Base-by-base conservation (phyloP, 2,888 invertebrate species). In the Chironomus riparius region DNA sequence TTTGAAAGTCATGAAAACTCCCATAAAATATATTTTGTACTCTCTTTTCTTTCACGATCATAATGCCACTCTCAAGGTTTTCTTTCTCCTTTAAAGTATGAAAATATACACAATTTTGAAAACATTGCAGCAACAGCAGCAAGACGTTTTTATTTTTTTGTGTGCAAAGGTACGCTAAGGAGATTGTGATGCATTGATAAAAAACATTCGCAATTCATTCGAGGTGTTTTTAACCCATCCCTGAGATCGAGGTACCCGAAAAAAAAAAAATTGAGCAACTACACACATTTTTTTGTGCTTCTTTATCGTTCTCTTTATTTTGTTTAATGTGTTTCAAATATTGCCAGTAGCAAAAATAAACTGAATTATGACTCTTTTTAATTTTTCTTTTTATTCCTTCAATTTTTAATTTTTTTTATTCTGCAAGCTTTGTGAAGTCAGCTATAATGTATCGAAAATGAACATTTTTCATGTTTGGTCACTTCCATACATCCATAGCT, bases 1-100 rank as follows among this genome's bases (percentile, higher is more conserved):
- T 73, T 73, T 62, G 65, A 73, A 70, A 73, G 73, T 65, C 73
- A 73, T 65, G 65, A 73, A 73, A 73, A 62, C 65, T 73, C 73
- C 65, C 73, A 73, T 73, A 47, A 61, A 50, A 24, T 24, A 21
- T 65, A 56, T 18, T 73, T 56, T 56, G 56, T 56, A 18, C 56
- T 56, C 56, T 56, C 18, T 56, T 56, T 56, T 15, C 15, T 15
- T 50, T n/a, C 13, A 56, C 56, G 56, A 15, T 56, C 56, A 56
- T 56, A 38, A 15, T 56, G 28, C 15, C 72, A 56, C n/a, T 28
- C 21, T 61, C 21, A 65, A 62, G 56, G 21, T 10, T 73, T 18
- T 73, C 28, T 28, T 65, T 47, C 22, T 48, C 13, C 13, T 62
- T 38, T 62, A 7, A 4, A 22, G 47, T 6, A 12, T 12, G 48